Percentiles rank a stretch among this genome's conserved stretches.
Conservation (phyloP, 2,888 invertebrate genomes). For the Chaetoderma sp. region DNA sequence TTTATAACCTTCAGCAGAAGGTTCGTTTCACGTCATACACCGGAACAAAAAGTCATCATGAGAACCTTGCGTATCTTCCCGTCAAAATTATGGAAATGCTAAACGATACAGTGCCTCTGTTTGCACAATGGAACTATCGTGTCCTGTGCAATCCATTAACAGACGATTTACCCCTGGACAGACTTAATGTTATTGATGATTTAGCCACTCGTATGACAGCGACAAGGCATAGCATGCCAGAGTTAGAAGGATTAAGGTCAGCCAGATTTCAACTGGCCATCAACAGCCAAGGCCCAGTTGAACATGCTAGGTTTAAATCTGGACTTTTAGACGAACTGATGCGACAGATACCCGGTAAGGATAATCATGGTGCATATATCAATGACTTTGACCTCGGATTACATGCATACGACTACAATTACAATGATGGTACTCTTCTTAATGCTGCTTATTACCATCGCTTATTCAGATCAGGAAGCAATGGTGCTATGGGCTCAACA, state of each 20-base stretch:
- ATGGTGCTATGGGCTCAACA: slow-evolving; percentile 35
- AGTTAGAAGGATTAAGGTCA: no score
- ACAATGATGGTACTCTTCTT: slow-evolving; percentile 15
- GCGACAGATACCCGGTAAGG: slow-evolving; percentile 48
- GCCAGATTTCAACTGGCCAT: no score
- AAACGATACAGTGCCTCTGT: slow-evolving; percentile 40
- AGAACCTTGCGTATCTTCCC: no score
- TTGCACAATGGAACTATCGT: slow-evolving; percentile 54
- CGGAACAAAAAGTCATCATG: slow-evolving; percentile 43
- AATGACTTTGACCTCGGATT: slow-evolving; percentile 36
- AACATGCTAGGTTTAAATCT: no score
- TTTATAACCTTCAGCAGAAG: no score
- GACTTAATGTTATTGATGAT: slow-evolving; percentile 37
- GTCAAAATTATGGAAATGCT: slow-evolving; percentile 44
- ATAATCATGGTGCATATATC: slow-evolving; percentile 41
- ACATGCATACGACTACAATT: slow-evolving; percentile 8
- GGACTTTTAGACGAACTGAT: slow-evolving; percentile 44
- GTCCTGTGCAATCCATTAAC: slow-evolving; percentile 46
- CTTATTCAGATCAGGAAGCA: slow-evolving; percentile 30
- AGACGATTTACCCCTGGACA: slow-evolving; percentile 31
- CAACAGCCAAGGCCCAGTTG: no score
- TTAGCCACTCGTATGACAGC: slow-evolving; percentile 36
- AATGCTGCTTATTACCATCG: slow-evolving; percentile 48
- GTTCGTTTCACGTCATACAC: slow-evolving; percentile 45
- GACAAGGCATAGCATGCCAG: no score